Evolutionary conservation across 1,140 invertebrate genomes (phyloP).

Genomic region (Psilanteris sp.): DNA sequence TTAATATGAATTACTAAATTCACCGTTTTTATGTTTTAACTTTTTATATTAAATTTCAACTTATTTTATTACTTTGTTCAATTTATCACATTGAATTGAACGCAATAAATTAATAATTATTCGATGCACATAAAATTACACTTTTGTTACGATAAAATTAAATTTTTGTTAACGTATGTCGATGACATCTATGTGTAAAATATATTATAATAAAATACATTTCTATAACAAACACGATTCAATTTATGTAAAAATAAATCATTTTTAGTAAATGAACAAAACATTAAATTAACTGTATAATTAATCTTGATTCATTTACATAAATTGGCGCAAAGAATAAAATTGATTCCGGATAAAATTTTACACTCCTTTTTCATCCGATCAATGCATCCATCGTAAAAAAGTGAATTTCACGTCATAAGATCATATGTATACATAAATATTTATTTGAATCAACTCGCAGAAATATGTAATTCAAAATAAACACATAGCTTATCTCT

Average conservation of each 20-base stretch:
- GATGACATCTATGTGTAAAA: background rate
- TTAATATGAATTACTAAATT: background rate
- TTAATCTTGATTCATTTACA: too few species aligned
- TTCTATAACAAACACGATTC: conserved; percentile 21
- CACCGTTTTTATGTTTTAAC: background rate
- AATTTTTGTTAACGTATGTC: conserved; percentile 14
- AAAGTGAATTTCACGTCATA: conserved; percentile 27
- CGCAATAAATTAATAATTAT: conserved; percentile 46
- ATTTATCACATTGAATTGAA: conserved; percentile 43
- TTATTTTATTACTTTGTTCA: conserved; percentile 11
- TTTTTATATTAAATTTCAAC: conserved; percentile 6
- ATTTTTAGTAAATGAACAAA: too few species aligned
- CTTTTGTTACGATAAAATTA: conserved; percentile 34
- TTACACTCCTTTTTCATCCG: conserved; percentile 16
- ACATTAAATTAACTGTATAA: too few species aligned
- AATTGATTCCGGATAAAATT: conserved; percentile 17
- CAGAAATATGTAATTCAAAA: conserved; percentile 39
- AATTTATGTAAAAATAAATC: too few species aligned
- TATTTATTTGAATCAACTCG: conserved; percentile 35
- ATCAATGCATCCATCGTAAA: background rate
- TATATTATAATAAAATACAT: conserved; percentile 20
- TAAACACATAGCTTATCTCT: conserved; percentile 37
- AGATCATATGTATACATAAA: conserved; percentile 33
- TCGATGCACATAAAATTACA: conserved; percentile 12
- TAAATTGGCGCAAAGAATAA: too few species aligned